These are phyloP conservation scores for Pseudococcus jackbeardsleyi DNA, from an alignment of 2,888 invertebrate species.

Conservation along the genomic window DNA sequence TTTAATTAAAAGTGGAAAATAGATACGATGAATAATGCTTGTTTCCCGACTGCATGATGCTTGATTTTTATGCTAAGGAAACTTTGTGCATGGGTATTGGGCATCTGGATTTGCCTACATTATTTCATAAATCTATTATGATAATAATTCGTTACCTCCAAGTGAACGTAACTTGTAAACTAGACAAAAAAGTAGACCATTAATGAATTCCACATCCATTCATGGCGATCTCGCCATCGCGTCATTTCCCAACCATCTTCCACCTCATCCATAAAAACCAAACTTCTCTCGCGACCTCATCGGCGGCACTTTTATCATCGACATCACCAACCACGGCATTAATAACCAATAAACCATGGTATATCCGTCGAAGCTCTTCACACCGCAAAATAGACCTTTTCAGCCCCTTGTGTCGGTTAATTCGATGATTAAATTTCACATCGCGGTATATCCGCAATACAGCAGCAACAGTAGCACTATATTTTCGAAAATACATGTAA, in stretches of 20 bases:
- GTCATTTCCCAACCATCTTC: not conserved
- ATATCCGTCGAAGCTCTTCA: slow-evolving; percentile 2
- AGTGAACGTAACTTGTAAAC: too few relatives aligned
- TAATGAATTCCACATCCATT: too few relatives aligned
- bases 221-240: not conserved
- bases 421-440: slow-evolving; percentile 49
- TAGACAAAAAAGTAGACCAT: too few relatives aligned
- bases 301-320: not conserved
- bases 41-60: too few relatives aligned
- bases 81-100: too few relatives aligned
- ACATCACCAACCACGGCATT: not conserved
- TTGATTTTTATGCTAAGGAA: too few relatives aligned
- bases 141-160: too few relatives aligned
- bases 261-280: not conserved
- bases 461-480: not conserved
- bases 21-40: too few relatives aligned
- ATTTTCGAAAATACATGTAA: slow-evolving; percentile 48
- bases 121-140: too few relatives aligned
- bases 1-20: too few relatives aligned
- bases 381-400: not conserved
- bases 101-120: too few relatives aligned
- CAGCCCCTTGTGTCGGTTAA: not conserved
- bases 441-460: not conserved
- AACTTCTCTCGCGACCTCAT: not conserved
- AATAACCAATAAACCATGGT: not conserved